These are phyloP conservation scores for Aix galericulata DNA, from an alignment of 2,113 vertebrate species.

Conservation along the genomic window DNA sequence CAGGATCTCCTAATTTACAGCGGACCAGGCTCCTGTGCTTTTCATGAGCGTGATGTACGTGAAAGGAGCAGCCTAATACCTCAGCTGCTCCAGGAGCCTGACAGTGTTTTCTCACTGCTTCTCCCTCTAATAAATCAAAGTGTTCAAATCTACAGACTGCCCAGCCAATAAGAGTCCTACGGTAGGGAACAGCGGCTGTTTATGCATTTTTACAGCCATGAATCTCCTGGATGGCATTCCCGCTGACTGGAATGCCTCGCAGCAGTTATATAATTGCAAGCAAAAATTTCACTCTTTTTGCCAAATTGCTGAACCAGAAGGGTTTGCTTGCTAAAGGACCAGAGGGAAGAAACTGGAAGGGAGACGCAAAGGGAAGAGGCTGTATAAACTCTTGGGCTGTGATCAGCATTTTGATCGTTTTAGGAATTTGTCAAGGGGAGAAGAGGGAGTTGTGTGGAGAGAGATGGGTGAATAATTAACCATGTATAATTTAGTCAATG, in stretches of 20 bases:
- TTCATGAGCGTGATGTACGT: background rate
- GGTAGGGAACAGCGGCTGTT: background rate
- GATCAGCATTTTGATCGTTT: slow-evolving; percentile 29
- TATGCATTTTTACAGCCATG: background rate
- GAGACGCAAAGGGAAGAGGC: background rate
- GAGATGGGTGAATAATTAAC: slow-evolving; percentile 39
- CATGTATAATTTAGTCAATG: background rate
- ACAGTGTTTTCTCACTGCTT: slow-evolving; percentile 58
- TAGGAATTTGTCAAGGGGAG: background rate
- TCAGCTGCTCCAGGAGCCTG: slow-evolving; percentile 55
- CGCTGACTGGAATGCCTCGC: slow-evolving; percentile 45
- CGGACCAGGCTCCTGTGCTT: slow-evolving; percentile 28
- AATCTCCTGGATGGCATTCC: slow-evolving; percentile 24
- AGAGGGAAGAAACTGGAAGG: background rate
- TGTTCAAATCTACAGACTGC: background rate
- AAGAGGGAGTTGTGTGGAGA: background rate
- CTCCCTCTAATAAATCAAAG: slow-evolving; percentile 62
- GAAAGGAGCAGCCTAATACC: slow-evolving; percentile 33
- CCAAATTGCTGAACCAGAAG: slow-evolving; percentile 55
- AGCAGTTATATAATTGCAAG: slow-evolving; percentile 49
- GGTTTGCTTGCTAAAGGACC: slow-evolving; percentile 40
- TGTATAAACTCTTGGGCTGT: background rate
- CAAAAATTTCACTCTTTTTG: slow-evolving; percentile 29
- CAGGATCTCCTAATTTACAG: slow-evolving; percentile 53
- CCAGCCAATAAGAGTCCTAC: background rate